Evolutionary conservation across 2,113 vertebrate genomes (phyloP).

Genomic region (Pseudopodoces humilis): DNA sequence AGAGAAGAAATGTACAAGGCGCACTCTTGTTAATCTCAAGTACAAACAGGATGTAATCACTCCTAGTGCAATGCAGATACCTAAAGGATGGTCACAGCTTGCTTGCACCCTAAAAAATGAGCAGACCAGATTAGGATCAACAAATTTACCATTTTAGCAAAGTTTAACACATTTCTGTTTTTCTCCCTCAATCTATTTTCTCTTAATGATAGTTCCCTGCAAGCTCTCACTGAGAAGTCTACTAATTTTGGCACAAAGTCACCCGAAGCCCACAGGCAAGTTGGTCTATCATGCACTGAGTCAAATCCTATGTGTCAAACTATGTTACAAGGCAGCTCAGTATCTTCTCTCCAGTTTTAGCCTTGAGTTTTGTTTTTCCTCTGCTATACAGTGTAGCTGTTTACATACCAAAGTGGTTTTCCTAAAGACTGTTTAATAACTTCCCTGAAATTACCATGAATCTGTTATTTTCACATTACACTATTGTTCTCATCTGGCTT

Average conservation of each 20-base stretch:
- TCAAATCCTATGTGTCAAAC: slow-evolving; percentile 44
- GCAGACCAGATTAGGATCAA: neutral
- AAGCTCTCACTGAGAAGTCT: neutral
- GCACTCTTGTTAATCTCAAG: neutral
- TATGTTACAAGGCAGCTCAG: neutral
- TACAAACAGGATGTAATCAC: neutral
- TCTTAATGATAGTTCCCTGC: neutral
- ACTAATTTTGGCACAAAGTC: slow-evolving; percentile 48
- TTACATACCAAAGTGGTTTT: neutral
- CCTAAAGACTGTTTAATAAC: neutral
- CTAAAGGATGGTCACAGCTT: neutral
- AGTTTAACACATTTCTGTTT: neutral
- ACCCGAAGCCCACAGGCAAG: neutral
- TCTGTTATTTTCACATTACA: neutral
- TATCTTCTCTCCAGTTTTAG: neutral
- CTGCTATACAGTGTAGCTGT: neutral
- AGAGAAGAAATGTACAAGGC: neutral
- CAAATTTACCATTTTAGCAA: neutral
- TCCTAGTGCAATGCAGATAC: neutral
- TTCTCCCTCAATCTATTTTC: neutral
- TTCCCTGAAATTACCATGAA: neutral
- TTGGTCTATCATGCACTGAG: neutral
- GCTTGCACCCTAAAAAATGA: neutral
- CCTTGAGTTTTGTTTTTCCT: neutral
- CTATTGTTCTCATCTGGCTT: neutral